Percentiles rank a stretch among this genome's conserved stretches.
These are phyloP conservation scores for Caenorhabditis angaria DNA, from an alignment of 2,888 invertebrate genomes.

Conservation along the genomic window DNA sequence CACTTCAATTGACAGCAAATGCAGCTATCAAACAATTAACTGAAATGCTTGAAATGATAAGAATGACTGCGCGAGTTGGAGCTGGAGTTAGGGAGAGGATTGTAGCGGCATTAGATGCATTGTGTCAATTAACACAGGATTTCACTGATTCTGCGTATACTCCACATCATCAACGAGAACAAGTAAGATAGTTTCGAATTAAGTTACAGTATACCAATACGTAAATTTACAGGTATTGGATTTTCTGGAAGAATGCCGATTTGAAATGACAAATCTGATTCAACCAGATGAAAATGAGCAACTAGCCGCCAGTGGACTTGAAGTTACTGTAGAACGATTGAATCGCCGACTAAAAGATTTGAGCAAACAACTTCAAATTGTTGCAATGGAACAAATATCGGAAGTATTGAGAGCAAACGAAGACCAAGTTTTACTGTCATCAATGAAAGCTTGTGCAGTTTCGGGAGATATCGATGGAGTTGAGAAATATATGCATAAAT, in stretches of 20 bases:
- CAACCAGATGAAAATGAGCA: conserved; percentile 74
- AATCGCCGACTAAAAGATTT: conserved; percentile 70
- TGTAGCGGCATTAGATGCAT: conserved; percentile 85
- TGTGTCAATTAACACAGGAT: conserved; percentile 87
- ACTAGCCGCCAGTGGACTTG: conserved; percentile 56
- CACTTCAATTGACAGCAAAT: conserved; percentile 77
- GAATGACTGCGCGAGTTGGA: conserved; percentile 81
- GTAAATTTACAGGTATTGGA: conserved; percentile 80
- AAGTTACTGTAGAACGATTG: conserved; percentile 71
- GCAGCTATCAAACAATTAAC: conserved; percentile 86
- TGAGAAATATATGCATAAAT: conserved; percentile 90
- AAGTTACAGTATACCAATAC: neutral
- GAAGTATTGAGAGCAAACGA: conserved; percentile 75
- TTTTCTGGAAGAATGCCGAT: conserved; percentile 84
- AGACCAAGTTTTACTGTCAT: conserved; percentile 74
- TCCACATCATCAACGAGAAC: conserved; percentile 93
- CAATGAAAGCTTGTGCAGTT: conserved; percentile 75
- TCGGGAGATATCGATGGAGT: conserved; percentile 87
- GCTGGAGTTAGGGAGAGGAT: conserved; percentile 82
- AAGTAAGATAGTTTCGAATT: conserved; percentile 71
- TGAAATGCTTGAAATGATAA: conserved; percentile 85
- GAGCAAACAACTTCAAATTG: conserved; percentile 74
- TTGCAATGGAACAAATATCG: conserved; percentile 74
- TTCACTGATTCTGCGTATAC: conserved; percentile 91
- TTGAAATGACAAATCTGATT: conserved; percentile 89